Evolutionary conservation across 2,888 invertebrate species (phyloP).

Genomic region (Sminthurides aquaticus): DNA sequence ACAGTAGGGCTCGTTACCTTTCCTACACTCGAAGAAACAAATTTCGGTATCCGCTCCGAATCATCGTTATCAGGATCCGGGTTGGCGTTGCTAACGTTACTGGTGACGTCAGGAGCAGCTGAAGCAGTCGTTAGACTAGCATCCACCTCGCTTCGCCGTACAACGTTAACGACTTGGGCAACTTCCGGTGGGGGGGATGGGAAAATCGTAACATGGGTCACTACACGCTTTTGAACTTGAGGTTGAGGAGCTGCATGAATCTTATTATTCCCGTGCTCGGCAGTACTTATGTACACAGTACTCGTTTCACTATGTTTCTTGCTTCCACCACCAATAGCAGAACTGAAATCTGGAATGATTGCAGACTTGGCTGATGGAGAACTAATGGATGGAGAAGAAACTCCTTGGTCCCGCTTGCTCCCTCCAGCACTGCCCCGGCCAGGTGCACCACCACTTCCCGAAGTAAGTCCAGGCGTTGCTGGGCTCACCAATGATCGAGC

Average conservation of each 20-base stretch:
- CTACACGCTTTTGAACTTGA: slow-evolving; percentile 42
- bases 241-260: slow-evolving; percentile 31
- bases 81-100: slow-evolving; percentile 5
- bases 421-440: slow-evolving; percentile 18
- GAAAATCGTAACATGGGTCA: slow-evolving; percentile 43
- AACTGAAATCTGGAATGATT: slow-evolving; percentile 22
- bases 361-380: slow-evolving; percentile 24
- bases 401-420: slow-evolving; percentile 13
- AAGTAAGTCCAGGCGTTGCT: slow-evolving; percentile 14
- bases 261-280: slow-evolving; percentile 17
- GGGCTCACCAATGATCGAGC: slow-evolving; percentile 15
- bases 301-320: slow-evolving; percentile 24
- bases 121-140: not conserved
- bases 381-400: slow-evolving; percentile 11
- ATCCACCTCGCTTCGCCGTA: slow-evolving; percentile 14
- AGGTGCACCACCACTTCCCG: slow-evolving; percentile 16
- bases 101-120: slow-evolving; percentile 1
- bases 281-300: slow-evolving; percentile 37
- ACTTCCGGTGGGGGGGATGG: slow-evolving; percentile 42
- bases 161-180: slow-evolving; percentile 32
- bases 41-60: slow-evolving; percentile 7
- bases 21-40: not conserved
- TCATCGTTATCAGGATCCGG: slow-evolving; percentile 11
- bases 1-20: not conserved
- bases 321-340: slow-evolving; percentile 7